These are phyloP conservation scores for Aegithalos caudatus DNA, from an alignment of 2,113 vertebrate genomes.

Conservation along the genomic window DNA sequence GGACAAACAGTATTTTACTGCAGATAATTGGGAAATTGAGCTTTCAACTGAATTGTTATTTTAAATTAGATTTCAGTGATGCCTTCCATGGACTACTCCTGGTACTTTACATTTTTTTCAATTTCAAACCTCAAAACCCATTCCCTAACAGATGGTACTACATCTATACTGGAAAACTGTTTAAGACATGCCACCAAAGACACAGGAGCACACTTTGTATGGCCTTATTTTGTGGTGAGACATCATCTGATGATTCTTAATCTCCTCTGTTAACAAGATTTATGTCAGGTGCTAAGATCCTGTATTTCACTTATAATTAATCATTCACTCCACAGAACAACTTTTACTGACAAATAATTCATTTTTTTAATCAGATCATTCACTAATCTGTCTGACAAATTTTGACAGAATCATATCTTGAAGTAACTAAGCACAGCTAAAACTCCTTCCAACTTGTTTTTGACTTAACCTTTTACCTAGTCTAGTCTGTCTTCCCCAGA, in stretches of 20 bases:
- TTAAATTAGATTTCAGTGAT: not conserved
- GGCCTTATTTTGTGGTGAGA: not conserved
- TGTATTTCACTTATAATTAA: not conserved
- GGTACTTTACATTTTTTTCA: not conserved
- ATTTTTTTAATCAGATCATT: not conserved
- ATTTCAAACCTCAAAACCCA: not conserved
- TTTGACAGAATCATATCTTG: not conserved
- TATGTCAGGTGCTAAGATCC: not conserved
- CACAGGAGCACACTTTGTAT: rapidly evolving
- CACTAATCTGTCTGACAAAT: not conserved
- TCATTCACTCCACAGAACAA: not conserved
- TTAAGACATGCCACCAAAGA: not conserved
- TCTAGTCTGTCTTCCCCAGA: not conserved
- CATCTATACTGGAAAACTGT: not conserved
- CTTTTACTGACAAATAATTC: not conserved
- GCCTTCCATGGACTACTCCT: not conserved
- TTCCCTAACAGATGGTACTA: not conserved
- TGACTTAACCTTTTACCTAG: not conserved
- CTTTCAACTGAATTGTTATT: not conserved
- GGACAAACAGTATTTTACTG: not conserved
- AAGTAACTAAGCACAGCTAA: not conserved
- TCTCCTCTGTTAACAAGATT: not conserved
- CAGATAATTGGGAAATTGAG: not conserved
- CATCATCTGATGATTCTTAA: not conserved
- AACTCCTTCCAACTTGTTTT: not conserved